phyloP scores from a whole-genome alignment of 2,888 invertebrate genomes.

The Eupithecia vulgata region DNA sequence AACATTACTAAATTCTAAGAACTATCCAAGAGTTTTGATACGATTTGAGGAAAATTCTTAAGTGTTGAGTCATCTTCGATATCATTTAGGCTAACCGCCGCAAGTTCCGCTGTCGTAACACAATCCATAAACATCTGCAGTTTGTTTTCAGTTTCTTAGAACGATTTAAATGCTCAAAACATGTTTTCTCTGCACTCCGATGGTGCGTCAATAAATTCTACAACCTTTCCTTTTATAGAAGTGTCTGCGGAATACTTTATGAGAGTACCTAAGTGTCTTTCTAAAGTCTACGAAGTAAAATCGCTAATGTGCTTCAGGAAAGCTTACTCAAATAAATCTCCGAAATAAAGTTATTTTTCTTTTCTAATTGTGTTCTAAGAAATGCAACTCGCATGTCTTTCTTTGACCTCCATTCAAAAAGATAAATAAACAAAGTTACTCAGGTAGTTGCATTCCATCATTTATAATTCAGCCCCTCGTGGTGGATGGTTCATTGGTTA shows the following conservation, averaged over 20 bases:
- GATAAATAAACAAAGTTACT: conserved; percentile 18
- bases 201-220: conserved; percentile 1
- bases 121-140: conserved; percentile 32
- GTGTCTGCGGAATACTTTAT: background rate
- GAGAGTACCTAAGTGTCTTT: background rate
- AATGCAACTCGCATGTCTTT: conserved; percentile 5
- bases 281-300: background rate
- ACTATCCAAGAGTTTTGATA: conserved; percentile 22
- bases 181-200: background rate
- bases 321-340: background rate
- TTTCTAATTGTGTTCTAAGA: background rate
- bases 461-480: conserved; percentile 19
- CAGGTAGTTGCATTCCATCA: conserved; percentile 14
- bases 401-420: conserved; percentile 19
- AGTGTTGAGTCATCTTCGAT: conserved; percentile 37
- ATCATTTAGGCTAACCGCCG: conserved; percentile 31
- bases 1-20: conserved; percentile 16
- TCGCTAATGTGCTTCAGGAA: background rate
- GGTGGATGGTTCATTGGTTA: conserved; percentile 17
- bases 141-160: conserved; percentile 10
- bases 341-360: background rate
- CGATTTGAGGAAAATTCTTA: conserved; percentile 28
- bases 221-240: background rate
- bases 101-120: conserved; percentile 32
- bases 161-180: conserved; percentile 7